Base-by-base conservation (phyloP, 2,113 vertebrate genomes). In the Lynx canadensis region DNA sequence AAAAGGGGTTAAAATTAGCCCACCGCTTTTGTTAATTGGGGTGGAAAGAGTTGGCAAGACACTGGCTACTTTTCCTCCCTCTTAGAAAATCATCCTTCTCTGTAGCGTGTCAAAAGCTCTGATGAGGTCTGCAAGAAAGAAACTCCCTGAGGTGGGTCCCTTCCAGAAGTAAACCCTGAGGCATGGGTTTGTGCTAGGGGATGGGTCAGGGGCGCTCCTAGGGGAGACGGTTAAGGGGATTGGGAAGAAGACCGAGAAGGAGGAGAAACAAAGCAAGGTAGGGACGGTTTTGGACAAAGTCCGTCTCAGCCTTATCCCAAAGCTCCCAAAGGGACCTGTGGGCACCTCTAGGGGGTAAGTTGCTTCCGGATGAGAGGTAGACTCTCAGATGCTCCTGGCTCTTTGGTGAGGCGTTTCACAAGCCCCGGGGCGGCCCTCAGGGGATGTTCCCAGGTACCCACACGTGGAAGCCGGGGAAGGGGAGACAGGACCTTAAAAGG, bases 401-500 rank as follows among this genome's bases (percentile, higher is more conserved):
- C 8, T 27, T 65, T n/a, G 3, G 48, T 8, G 31, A 41, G 29
- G n/a, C 12, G 4, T 25, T 41, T 29, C 23, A 15, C 41, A 12
- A 23, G 71, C 29, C 41, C 60, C 33, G 8, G 25, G 4, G 9
- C 2, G 48, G 2, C 1, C 36, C n/a, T 21, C 12, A n/a, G 60
- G 41, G 65, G 13, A 29, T 1, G 1, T 10, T 13, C 38, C 71
- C 36, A 10, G 36, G 33, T 14, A 27, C 41, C 5, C 12, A n/a
- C 12, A 7, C 4, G 0, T 13, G 29, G 57, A 48, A 13, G 13
- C 31, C 2, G 9, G 11, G 14, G 4, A 38, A 3, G 45, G 18
- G 63, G 8, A 0, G 38, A 33, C 6, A 68, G 81, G 41, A 1
- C 7, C 60, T 68, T 3, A 16, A 18, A 48, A 4, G 41, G 38